Evolutionary conservation across 1,140 invertebrate genomes (phyloP), one percentile per base, ranked within the genome.

Genomic region (Acromyrmex heyeri): DNA sequence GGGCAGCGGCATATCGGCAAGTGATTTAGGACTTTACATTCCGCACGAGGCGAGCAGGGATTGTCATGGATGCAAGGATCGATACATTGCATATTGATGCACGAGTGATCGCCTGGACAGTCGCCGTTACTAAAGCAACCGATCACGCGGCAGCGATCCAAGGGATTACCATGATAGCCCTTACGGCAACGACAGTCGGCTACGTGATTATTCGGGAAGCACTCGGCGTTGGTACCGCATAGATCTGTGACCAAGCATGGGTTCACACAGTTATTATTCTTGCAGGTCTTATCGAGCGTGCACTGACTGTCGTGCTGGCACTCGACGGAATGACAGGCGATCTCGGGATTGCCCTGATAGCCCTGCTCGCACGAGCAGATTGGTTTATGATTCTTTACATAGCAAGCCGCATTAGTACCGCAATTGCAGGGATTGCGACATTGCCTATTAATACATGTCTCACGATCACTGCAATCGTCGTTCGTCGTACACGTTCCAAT

Each of bases 111-210:
- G 50, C 96, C 95, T 1, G 98, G 98, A 95, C 98, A 99, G 86
- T 99, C 98, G 83, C 97, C 97, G 93, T 98, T 98, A 77, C 97
- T 97, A 90, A 97, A 96, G 95, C 98, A 99, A n/a, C 98, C 98
- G 61, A 99, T 96, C 8, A 97, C 96, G 81, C 96, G 96, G 91
- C 98, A 99, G 76, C 97, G 96, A 27, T 96, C 96, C 83, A 96
- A 96, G 2, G 98, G 97, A 95, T 99, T 97, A 57, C 98, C 98
- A 87, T 97, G 96, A 90, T 97, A 98, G 65, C 98, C 98, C 86
- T 96, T 96, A 10, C 96, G 95, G 92, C 98, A 99, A 70, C 97
- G 96, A 93, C 98, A 99, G 88, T 97, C 96, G 1, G 98, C 96
- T 10, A 96, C 95, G 90, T 98, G 98, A 81, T 97, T 96, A 86